Conservation (phyloP, 2,888 invertebrate genomes). For the Troides oblongomaculatus region DNA sequence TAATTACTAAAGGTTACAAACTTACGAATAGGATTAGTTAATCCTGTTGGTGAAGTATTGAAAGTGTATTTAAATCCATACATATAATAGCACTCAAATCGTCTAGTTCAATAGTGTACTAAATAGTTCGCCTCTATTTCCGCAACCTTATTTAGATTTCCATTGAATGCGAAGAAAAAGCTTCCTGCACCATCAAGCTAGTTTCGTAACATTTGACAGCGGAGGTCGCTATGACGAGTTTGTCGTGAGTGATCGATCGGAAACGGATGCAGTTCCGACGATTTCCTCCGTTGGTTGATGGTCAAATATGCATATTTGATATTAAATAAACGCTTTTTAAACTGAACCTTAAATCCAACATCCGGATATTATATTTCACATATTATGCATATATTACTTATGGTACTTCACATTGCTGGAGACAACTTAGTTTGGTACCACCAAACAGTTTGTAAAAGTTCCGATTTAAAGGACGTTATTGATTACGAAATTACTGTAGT, state of each 20-base stretch:
- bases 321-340: background rate
- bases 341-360: background rate
- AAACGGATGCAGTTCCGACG: conserved; percentile 55
- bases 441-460: too few species aligned
- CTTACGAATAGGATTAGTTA: too few species aligned
- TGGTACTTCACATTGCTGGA: too few species aligned
- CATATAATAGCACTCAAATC: background rate
- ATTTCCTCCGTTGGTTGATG: conserved; percentile 40
- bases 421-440: too few species aligned
- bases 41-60: too few species aligned
- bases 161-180: conserved; percentile 9
- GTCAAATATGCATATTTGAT: conserved; percentile 33
- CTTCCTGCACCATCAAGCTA: conserved; percentile 21
- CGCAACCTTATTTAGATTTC: conserved; percentile 12
- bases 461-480: too few species aligned
- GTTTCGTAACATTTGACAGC: conserved; percentile 42
- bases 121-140: conserved; percentile 9
- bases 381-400: too few species aligned
- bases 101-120: background rate
- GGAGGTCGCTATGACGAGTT: conserved; percentile 40
- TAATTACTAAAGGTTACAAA: too few species aligned
- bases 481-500: too few species aligned
- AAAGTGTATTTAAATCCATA: too few species aligned
- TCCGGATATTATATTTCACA: background rate
- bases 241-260: conserved; percentile 40